These are phyloP conservation scores for Podabrus alpinus DNA, from an alignment of 2,888 invertebrate genomes.

Conservation along the genomic window DNA sequence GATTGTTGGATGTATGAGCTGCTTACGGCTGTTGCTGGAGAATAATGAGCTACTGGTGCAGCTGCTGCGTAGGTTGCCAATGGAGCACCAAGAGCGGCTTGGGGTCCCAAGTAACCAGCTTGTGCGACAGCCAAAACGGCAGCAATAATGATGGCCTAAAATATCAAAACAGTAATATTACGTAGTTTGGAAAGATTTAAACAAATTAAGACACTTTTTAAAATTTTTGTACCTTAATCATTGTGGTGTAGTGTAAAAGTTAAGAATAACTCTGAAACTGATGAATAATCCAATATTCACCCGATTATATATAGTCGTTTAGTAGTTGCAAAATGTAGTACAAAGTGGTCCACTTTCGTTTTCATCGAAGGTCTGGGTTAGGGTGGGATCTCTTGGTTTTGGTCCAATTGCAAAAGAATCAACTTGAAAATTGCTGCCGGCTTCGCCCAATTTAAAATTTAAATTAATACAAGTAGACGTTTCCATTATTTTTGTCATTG, in stretches of 20 bases:
- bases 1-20: slow-evolving; percentile 42
- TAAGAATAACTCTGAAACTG: slow-evolving; percentile 26
- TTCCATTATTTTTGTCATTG: not conserved
- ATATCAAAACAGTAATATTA: slow-evolving; percentile 25
- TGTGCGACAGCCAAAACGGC: slow-evolving; percentile 64
- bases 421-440: slow-evolving; percentile 21
- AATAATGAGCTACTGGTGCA: slow-evolving; percentile 42
- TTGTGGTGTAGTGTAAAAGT: slow-evolving; percentile 32
- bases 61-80: slow-evolving; percentile 46
- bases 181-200: not conserved
- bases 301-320: slow-evolving; percentile 28
- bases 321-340: slow-evolving; percentile 35
- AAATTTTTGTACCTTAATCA: slow-evolving; percentile 39
- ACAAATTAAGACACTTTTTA: not conserved
- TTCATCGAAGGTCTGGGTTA: slow-evolving; percentile 54
- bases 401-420: slow-evolving; percentile 18
- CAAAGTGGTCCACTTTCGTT: slow-evolving; percentile 51
- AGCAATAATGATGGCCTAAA: slow-evolving; percentile 61
- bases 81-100: slow-evolving; percentile 49
- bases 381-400: slow-evolving; percentile 33
- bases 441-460: slow-evolving; percentile 4
- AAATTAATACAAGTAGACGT: not conserved
- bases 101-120: slow-evolving; percentile 61
- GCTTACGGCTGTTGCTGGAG: slow-evolving; percentile 42
- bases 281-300: slow-evolving; percentile 16